These are phyloP conservation scores for Stigmatopora argus DNA, from an alignment of 2,113 vertebrate species.

Conservation along the genomic window DNA sequence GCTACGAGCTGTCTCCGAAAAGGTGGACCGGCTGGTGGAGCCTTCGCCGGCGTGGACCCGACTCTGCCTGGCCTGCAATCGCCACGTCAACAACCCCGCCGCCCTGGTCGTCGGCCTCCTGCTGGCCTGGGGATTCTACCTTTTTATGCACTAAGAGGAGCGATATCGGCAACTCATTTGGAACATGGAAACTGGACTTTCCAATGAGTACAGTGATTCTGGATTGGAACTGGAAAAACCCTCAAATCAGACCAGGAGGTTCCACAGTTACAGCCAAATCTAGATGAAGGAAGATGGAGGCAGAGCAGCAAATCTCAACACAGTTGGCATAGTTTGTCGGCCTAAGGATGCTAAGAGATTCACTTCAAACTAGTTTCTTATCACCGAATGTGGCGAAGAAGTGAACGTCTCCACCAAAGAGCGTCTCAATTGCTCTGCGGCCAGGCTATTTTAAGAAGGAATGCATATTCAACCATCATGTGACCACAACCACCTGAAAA, in stretches of 20 bases:
- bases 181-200: neutral
- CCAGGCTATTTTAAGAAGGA: too few relatives aligned
- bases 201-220: neutral
- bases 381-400: neutral
- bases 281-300: neutral
- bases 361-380: too few relatives aligned
- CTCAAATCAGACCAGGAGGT: neutral
- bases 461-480: too few relatives aligned
- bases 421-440: too few relatives aligned
- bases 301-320: neutral
- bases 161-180: neutral
- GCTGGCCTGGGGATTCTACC: slow-evolving; percentile 7
- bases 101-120: neutral
- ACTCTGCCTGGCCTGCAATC: neutral
- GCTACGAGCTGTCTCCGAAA: neutral
- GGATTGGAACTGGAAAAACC: neutral
- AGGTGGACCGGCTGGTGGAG: slow-evolving; percentile 8
- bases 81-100: neutral
- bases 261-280: neutral
- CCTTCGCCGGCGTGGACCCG: neutral
- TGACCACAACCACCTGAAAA: neutral
- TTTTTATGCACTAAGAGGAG: neutral
- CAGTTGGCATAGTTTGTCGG: neutral
- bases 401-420: too few relatives aligned
- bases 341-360: neutral